phyloP scores from a whole-genome alignment of 2,888 invertebrate species.

The Microplitis deprimator region DNA sequence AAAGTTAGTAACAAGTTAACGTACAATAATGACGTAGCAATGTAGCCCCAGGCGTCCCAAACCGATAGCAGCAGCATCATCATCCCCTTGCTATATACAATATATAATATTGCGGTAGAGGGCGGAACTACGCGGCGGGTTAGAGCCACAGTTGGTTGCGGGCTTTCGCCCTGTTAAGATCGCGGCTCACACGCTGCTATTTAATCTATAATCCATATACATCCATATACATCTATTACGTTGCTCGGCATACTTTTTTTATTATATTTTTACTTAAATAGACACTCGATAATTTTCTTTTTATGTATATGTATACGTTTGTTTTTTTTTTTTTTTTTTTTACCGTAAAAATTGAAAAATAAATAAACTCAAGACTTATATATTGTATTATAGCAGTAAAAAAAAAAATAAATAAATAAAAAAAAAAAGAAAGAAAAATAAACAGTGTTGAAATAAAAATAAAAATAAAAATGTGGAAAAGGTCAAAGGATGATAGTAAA shows the following conservation, averaged over 20 bases:
- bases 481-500: slow-evolving; percentile 39
- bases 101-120: slow-evolving; percentile 44
- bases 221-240: slow-evolving; percentile 1
- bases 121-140: slow-evolving; percentile 54
- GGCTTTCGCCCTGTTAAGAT: slow-evolving; percentile 62
- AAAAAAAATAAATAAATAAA: too few species aligned
- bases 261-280: too few species aligned
- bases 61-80: background rate
- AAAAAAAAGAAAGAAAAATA: too few species aligned
- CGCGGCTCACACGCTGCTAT: slow-evolving; percentile 38
- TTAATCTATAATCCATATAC: slow-evolving; percentile 3
- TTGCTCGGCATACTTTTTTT: background rate
- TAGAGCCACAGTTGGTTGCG: slow-evolving; percentile 68
- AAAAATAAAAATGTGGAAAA: slow-evolving; percentile 31
- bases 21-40: slow-evolving; percentile 8
- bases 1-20: slow-evolving; percentile 1
- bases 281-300: too few species aligned
- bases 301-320: too few species aligned
- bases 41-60: slow-evolving; percentile 4
- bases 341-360: too few species aligned
- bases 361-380: too few species aligned
- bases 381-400: too few species aligned
- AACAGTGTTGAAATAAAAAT: background rate
- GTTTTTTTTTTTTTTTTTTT: too few species aligned
- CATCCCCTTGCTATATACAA: background rate